A percentile compares a stretch with the other conserved stretches of the same genome.
Conservation (phyloP, 2,888 invertebrate species). For the Hypena proboscidalis region DNA sequence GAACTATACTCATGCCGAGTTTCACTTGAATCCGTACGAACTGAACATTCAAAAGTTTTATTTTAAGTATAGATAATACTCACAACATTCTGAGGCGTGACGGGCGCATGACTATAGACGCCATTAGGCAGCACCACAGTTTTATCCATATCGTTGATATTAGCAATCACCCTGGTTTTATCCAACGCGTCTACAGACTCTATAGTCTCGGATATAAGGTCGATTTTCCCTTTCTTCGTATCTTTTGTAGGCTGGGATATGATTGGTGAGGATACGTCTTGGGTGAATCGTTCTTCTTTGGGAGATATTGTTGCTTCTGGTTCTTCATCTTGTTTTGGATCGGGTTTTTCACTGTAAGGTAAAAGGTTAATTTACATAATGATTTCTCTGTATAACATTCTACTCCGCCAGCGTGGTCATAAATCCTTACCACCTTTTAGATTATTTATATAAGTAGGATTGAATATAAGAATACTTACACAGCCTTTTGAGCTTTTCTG, state of each 20-base stretch:
- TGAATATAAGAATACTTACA: constrained; percentile 53
- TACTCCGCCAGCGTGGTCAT: too few relatives aligned
- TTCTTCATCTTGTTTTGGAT: constrained; percentile 34
- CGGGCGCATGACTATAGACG: constrained; percentile 57
- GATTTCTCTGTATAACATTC: too few relatives aligned
- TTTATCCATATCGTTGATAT: constrained; percentile 60
- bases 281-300: constrained; percentile 55
- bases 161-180: constrained; percentile 29
- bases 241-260: constrained; percentile 28
- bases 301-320: constrained; percentile 35
- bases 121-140: constrained; percentile 66
- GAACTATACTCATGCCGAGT: too few relatives aligned
- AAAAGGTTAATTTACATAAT: neutral
- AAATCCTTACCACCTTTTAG: too few relatives aligned
- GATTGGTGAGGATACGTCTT: constrained; percentile 54
- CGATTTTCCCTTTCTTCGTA: constrained; percentile 32
- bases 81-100: constrained; percentile 58
- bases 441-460: too few relatives aligned
- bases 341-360: constrained; percentile 53
- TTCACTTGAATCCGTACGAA: neutral
- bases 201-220: constrained; percentile 22
- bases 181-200: constrained; percentile 42
- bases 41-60: neutral
- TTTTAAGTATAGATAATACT: constrained; percentile 41
- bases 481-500: constrained; percentile 62